A percentile compares a stretch with the other conserved stretches of the same genome.
phyloP scores from a whole-genome alignment of 37 sponge, comb jelly and placozoan species.

The Crambe crambe region DNA sequence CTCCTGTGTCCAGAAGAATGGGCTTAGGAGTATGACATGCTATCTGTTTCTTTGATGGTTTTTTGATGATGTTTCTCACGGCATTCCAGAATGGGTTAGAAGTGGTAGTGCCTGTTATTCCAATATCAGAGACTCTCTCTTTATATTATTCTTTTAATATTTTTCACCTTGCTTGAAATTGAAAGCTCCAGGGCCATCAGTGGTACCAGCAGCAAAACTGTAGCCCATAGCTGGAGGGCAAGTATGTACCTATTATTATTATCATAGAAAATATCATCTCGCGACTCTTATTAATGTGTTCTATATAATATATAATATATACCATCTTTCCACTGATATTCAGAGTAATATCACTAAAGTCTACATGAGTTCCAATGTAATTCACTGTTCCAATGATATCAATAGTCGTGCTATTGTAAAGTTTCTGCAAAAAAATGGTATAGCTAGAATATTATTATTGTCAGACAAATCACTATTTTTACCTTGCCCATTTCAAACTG shows the following conservation, averaged over 20 bases:
- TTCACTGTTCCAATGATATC: slow-evolving; percentile 76
- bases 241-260: slow-evolving; percentile 65
- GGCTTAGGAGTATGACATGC: slow-evolving; percentile 92
- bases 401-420: slow-evolving; percentile 65
- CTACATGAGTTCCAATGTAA: slow-evolving; percentile 57
- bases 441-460: too few species aligned
- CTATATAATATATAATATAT: too few species aligned
- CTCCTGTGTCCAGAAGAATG: slow-evolving; percentile 92
- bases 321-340: slow-evolving; percentile 75
- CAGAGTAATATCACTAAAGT: slow-evolving; percentile 72
- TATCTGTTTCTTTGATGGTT: slow-evolving; percentile 73
- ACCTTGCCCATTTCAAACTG: slow-evolving; percentile 66
- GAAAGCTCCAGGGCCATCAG: slow-evolving; percentile 94
- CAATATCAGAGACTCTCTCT: too few species aligned
- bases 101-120: slow-evolving; percentile 47
- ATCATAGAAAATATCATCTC: neutral
- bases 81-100: slow-evolving; percentile 83
- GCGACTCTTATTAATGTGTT: too few species aligned
- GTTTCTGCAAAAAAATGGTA: slow-evolving; percentile 56
- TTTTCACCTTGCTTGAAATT: slow-evolving; percentile 80
- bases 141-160: too few species aligned
- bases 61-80: slow-evolving; percentile 62
- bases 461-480: neutral
- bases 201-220: slow-evolving; percentile 95
- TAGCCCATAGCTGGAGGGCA: slow-evolving; percentile 93